Conservation (phyloP, 2,888 invertebrate genomes). For the Herminia tarsipennalis region DNA sequence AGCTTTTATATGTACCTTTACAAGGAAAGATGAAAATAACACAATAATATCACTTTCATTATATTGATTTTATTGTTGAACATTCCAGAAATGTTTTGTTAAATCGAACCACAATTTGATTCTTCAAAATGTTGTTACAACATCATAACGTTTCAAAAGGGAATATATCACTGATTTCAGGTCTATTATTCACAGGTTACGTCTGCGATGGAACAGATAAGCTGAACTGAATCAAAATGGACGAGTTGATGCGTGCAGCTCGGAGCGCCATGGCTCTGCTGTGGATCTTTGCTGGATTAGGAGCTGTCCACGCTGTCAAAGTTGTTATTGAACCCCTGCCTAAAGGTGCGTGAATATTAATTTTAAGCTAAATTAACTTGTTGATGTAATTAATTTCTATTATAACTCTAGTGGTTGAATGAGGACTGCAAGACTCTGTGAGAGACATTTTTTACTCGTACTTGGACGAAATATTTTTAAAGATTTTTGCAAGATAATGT, state of each 20-base stretch:
- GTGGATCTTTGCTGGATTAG: conserved; percentile 67
- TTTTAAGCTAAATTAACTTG: neutral
- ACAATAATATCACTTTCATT: no score
- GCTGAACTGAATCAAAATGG: conserved; percentile 57
- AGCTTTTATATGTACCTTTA: no score
- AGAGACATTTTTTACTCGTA: no score
- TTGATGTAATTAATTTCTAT: neutral
- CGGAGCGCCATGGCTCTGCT: conserved; percentile 63
- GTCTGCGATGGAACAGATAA: conserved; percentile 56
- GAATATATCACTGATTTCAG: neutral
- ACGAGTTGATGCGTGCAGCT: conserved; percentile 53
- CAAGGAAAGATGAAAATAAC: no score
- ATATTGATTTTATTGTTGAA: no score
- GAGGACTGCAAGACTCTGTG: no score
- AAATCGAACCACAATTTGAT: no score
- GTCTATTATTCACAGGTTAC: conserved; percentile 57
- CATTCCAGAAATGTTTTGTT: no score
- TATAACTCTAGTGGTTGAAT: no score
- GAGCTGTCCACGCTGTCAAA: conserved; percentile 73
- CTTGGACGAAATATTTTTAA: no score
- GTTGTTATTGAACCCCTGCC: conserved; percentile 82
- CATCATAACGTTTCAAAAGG: neutral
- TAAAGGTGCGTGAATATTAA: conserved; percentile 69
- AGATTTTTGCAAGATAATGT: conserved; percentile 11
- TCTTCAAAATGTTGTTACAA: no score